Base-by-base conservation (phyloP, 2,797 vertebrate genomes). In the Remorina albescens region DNA sequence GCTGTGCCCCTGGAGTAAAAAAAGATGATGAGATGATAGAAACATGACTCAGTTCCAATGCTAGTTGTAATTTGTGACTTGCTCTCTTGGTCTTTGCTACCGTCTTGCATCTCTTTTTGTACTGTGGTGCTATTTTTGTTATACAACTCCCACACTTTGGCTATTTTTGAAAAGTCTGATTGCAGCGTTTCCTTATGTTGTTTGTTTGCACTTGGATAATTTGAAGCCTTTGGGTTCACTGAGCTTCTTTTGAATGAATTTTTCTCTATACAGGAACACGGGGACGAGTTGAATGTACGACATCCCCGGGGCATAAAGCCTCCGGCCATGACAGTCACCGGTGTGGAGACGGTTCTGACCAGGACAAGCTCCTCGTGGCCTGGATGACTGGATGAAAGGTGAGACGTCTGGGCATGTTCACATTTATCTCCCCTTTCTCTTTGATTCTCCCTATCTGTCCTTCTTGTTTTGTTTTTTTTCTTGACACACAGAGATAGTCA, bases 401-500 rank as follows among this genome's bases (percentile, higher is more conserved):
- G 70, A 57, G 67, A 67, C 19, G 85, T 75, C 85, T 86, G 84
- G 81, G 36, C 82, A 72, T 59, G 84, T 84, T 62, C 39, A 57
- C 42, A 2, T 76, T 61, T 56, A 25, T 60, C 57, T 44, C 32
- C 15, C 7, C 21, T 16, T 3, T 42, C 18, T 63, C 59, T 74
- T 62, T 81, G 54, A 80, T 63, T 76, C 61, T 34, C 55, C 58
- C 47, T 18, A 16, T 78, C 66, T 23, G 7, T 15, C 26, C 26
- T 41, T 19, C 8, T 30, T 3, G 0, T 47, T 58, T 25, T 25
- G n/a, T 46, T 58, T 30, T 67, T 54, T 76, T 46, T 61, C 26
- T 53, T 6, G 26, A 67, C 19, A 56, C 34, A 25, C 62, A 68
- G 9, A 67, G 47, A 71, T 37, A 56, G 37, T 6, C 8, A 19